Conservation (phyloP, 2,888 invertebrate species). For the Ferrisia virgata region DNA sequence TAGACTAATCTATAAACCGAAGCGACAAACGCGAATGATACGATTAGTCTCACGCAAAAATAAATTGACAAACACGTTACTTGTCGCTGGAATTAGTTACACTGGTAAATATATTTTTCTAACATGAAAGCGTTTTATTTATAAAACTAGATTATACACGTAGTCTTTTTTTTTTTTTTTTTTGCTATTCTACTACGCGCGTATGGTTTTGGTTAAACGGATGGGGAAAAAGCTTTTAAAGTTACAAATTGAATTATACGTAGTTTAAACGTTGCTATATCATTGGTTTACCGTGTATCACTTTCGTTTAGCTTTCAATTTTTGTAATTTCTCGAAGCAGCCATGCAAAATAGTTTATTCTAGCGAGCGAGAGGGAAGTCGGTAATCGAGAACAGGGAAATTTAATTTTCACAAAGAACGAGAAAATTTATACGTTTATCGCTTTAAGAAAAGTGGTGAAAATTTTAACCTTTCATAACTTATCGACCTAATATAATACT, state of each 20-base stretch:
- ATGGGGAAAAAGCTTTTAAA: background rate
- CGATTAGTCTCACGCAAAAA: background rate
- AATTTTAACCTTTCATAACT: background rate
- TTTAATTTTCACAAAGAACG: background rate
- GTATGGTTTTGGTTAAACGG: background rate
- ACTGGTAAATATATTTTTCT: background rate
- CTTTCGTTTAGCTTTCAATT: background rate
- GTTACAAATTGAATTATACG: background rate
- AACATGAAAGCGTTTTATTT: background rate
- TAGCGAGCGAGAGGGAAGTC: background rate
- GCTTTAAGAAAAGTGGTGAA: background rate
- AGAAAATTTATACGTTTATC: background rate
- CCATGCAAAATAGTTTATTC: background rate
- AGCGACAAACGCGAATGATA: background rate
- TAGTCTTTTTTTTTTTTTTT: background rate
- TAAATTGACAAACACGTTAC: constrained; percentile 3
- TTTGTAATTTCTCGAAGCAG: background rate
- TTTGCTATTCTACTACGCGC: background rate
- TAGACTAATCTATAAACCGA: background rate
- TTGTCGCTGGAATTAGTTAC: background rate
- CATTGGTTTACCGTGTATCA: background rate
- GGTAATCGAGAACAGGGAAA: constrained; percentile 3
- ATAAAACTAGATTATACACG: background rate
- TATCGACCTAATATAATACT: background rate
- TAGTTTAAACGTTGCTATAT: background rate